These are phyloP conservation scores for Intellagama lesueurii DNA, from an alignment of 2,797 vertebrate species.

Conservation along the genomic window DNA sequence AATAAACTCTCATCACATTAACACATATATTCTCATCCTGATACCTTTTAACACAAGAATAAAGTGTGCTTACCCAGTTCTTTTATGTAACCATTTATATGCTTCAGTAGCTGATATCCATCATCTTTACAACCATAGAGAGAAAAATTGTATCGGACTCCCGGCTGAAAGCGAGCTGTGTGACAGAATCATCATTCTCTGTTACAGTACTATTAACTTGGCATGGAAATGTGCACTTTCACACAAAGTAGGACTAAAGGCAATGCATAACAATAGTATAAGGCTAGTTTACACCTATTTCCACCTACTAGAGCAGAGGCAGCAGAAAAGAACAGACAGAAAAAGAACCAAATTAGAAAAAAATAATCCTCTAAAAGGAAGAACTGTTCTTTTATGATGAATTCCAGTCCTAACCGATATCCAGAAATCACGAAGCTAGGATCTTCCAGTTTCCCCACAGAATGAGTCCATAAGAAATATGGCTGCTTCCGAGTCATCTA, in stretches of 20 bases:
- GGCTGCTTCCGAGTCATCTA: too few species aligned
- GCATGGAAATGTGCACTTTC: neutral
- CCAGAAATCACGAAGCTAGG: neutral
- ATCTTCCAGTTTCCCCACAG: neutral
- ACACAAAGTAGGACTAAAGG: neutral
- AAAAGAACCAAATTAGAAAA: too few species aligned
- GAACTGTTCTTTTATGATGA: neutral
- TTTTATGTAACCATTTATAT: slow-evolving; percentile 76
- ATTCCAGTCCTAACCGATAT: too few species aligned
- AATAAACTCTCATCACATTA: neutral
- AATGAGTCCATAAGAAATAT: too few species aligned
- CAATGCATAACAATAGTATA: neutral
- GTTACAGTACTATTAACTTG: neutral
- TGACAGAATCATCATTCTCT: slow-evolving; percentile 31
- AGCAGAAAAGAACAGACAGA: neutral
- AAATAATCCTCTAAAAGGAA: neutral
- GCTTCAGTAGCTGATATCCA: slow-evolving; percentile 78
- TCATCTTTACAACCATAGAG: slow-evolving; percentile 78
- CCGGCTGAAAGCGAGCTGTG: slow-evolving; percentile 77
- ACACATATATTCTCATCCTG: neutral
- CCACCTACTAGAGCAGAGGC: neutral
- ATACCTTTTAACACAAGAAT: neutral
- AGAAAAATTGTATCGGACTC: slow-evolving; percentile 76
- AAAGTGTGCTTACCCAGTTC: slow-evolving; percentile 79
- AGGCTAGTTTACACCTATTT: neutral